A percentile compares a stretch with the other conserved stretches of the same genome.
Conservation (phyloP, 2,888 invertebrate genomes). For the Brachyptera putata region DNA sequence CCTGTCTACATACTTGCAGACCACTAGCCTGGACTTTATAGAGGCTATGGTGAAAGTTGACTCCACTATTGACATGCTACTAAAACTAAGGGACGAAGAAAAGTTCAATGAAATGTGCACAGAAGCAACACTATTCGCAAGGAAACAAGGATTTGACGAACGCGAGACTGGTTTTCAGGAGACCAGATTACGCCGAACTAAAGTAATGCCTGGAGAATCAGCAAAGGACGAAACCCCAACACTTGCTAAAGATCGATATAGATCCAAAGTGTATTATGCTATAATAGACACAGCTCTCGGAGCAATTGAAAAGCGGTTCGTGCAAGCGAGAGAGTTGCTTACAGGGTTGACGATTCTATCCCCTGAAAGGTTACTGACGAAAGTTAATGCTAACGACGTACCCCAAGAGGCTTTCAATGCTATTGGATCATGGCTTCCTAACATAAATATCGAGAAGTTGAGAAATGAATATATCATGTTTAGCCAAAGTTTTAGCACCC, state of each 20-base stretch:
- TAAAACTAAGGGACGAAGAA: not conserved
- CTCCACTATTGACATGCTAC: not conserved
- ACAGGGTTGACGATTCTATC: not conserved
- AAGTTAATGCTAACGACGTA: too few relatives aligned
- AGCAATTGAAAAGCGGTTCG: not conserved
- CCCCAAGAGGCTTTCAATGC: too few relatives aligned
- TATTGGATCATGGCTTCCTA: too few relatives aligned
- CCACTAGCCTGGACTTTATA: not conserved
- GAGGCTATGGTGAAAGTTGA: not conserved
- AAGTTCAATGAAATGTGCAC: not conserved
- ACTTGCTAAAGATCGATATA: not conserved
- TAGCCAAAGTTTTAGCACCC: too few relatives aligned
- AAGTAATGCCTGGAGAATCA: not conserved
- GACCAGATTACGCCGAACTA: not conserved
- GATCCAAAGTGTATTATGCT: not conserved
- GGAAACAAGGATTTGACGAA: not conserved
- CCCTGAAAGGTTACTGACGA: too few relatives aligned
- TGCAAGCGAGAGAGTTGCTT: not conserved
- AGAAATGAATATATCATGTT: too few relatives aligned
- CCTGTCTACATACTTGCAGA: not conserved
- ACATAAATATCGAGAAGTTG: too few relatives aligned
- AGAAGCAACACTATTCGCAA: not conserved
- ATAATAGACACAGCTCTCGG: not conserved
- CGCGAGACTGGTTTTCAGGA: not conserved
- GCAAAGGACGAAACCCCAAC: not conserved